Base-by-base conservation (phyloP, 2,113 vertebrate genomes). In the Lasiurus cinereus region DNA sequence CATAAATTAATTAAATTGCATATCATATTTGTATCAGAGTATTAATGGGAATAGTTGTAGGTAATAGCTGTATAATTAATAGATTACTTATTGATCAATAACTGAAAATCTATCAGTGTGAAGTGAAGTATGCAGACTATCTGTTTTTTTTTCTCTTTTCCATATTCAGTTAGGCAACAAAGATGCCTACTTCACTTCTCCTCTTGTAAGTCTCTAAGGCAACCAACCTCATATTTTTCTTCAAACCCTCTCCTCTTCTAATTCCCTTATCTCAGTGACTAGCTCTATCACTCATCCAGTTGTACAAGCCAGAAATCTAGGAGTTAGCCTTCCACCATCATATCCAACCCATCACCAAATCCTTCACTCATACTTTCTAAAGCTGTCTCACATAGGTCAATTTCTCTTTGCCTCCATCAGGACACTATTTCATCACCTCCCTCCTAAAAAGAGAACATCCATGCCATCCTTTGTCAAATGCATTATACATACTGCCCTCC, bases 131-230 rank as follows among this genome's bases (percentile, higher is more conserved):
- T 43, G 11, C 15, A 78, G 33, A 48, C 13, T 31, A 24, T 39
- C 39, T 4, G 13, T 16, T 76, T 46, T 18, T 93, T 95, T 54
- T 43, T 59, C 39, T 4, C n/a, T 36, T 31, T 31, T 95, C 50
- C 39, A n/a, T 73, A 80, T 39, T 86, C 66, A 67, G 15, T 52
- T 50, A 82, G 54, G 80, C 67, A 93, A 78, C 94, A 64, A 3
- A 62, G 36, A 93, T 93, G 74, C 48, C 74, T 78, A 69, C n/a
- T 93, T 36, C 19, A 94, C 43, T 84, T 83, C 69, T 94, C 21
- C 48, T 84, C 79, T 88, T 87, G 48, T 48, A 73, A 31, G 36
- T 96, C 88, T 96, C 88, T 91, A 96, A 94, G 73, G 88, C 70
- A 96, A 96, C 78, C 69, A 94, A 96, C 87, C 19, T 77, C 83